A percentile compares a stretch with the other conserved stretches of the same genome.
Conservation (phyloP, 2,113 vertebrate species). For the Dissostichus mawsoni region DNA sequence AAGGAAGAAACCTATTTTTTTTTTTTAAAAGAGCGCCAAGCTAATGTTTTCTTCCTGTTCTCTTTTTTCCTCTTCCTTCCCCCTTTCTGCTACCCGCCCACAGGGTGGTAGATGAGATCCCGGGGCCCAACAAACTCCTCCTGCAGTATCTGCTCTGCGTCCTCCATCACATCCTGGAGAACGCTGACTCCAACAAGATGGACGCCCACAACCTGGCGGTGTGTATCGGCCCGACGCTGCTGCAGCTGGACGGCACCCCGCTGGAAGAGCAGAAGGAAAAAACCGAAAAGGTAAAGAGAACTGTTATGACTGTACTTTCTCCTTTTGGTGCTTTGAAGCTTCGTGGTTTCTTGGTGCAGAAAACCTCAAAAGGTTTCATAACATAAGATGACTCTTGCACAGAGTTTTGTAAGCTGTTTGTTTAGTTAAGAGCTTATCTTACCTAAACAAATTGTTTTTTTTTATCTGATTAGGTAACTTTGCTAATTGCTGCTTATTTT, state of each 20-base stretch:
- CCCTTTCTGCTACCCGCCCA: not conserved
- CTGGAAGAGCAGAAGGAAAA: conserved; percentile 86
- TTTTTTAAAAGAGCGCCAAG: conserved; percentile 54
- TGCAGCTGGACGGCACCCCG: conserved; percentile 80
- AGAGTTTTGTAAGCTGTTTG: not conserved
- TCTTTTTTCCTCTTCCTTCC: conserved; percentile 39
- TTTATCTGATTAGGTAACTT: not conserved
- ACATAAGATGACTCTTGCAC: not conserved
- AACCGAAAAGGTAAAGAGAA: conserved; percentile 80
- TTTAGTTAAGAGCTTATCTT: not conserved
- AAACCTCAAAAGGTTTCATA: conserved; percentile 71
- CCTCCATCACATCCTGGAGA: conserved; percentile 86
- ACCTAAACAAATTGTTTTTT: not conserved
- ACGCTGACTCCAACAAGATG: conserved; percentile 88
- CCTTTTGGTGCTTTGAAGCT: conserved; percentile 54
- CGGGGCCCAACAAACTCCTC: conserved; percentile 85
- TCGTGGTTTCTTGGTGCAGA: conserved; percentile 46
- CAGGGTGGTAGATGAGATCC: conserved; percentile 88
- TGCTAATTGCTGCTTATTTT: not conserved
- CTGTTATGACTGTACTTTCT: conserved; percentile 46
- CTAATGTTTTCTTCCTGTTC: conserved; percentile 42
- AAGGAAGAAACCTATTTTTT: conserved; percentile 33
- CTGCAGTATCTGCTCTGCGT: conserved; percentile 85
- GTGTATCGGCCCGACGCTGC: conserved; percentile 91
- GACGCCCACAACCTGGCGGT: conserved; percentile 91